Base-by-base conservation (phyloP, 2,888 invertebrate species). In the Lordiphosa fenestrarum region DNA sequence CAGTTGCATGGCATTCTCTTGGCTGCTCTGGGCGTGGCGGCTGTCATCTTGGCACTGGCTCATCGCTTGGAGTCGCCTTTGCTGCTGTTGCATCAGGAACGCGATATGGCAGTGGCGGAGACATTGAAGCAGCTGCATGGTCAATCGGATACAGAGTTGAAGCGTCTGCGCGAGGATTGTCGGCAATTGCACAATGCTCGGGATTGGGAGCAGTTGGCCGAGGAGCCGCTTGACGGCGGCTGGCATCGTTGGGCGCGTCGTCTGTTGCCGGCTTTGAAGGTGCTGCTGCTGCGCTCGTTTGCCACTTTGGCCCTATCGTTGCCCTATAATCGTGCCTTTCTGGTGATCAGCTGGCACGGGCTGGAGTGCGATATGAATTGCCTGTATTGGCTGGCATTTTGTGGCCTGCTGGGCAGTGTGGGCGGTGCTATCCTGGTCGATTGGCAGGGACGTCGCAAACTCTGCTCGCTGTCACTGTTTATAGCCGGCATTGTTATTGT, bases 1-100 rank as follows among this genome's bases (percentile, higher is more conserved):
- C 89, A 89, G 67, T 51, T 88, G 30, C 88, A 89, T 42, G 89
- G 88, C 36, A 66, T 82, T 4, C 42, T 72, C 12, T 47, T 87
- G 48, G 81, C 78, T 12, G 60, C 66, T 0, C 53, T 88, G 48
- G 88, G 88, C 1, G 2, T 88, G n/a, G 52, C 62, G 0, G 75
- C 85, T 2, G 73, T 88, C 12, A 38, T 83, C 2, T 52, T 76
- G 49, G 77, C 85, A 4, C 48, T 85, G 7, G 64, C 73, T 3
- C 75, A 82, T 54, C 82, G 75, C 0, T 48, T 80, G 48, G 88
- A 88, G 33, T 86, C 88, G 3, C 88, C 86, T 0, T 37, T 87
- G 30, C 46, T 81, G 36, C 63, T 88, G 50, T 33, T 85, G 39
- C 71, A 73, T 3, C 86, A 87, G 53, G 82, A 86, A 3, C 78